Evolutionary conservation across 2,797 vertebrate species (phyloP).

Genomic region (Valencia hispanica): DNA sequence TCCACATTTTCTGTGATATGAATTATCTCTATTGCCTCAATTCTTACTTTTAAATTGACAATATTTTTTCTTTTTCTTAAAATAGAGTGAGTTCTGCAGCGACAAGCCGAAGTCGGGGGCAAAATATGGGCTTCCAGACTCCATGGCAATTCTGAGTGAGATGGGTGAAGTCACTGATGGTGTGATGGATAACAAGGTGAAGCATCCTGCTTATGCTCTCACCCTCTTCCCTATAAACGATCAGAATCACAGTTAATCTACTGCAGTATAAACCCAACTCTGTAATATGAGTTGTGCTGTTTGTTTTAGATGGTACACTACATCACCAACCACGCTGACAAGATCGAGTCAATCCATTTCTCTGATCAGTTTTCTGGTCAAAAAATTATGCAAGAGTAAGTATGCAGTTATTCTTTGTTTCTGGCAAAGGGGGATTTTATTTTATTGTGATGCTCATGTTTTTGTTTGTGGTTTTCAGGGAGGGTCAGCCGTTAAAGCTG

Average conservation of each 20-base stretch:
- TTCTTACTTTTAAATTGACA: not conserved
- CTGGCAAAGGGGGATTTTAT: not conserved
- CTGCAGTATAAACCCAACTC: not conserved
- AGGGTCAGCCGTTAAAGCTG: slow-evolving; percentile 98
- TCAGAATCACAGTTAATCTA: not conserved
- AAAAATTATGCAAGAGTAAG: slow-evolving; percentile 99
- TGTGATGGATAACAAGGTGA: slow-evolving; percentile 98
- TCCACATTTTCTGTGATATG: not conserved
- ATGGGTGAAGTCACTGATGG: slow-evolving; percentile 99
- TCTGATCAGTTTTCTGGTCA: slow-evolving; percentile 99
- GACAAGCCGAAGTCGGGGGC: slow-evolving; percentile 98
- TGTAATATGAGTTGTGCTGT: not conserved
- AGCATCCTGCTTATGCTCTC: not conserved
- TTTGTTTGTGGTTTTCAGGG: slow-evolving; percentile 77
- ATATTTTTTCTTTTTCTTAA: not conserved
- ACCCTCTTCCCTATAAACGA: not conserved
- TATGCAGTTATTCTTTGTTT: not conserved
- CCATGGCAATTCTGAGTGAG: slow-evolving; percentile 92
- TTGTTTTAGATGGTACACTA: slow-evolving; percentile 94
- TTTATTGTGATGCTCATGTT: not conserved
- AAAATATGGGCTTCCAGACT: slow-evolving; percentile 94
- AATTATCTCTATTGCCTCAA: not conserved
- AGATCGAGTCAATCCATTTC: slow-evolving; percentile 99
- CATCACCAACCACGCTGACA: slow-evolving; percentile 95
- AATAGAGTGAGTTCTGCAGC: slow-evolving; percentile 96